phyloP scores from a whole-genome alignment of 2,797 vertebrate genomes.

The Remorina albescens region DNA sequence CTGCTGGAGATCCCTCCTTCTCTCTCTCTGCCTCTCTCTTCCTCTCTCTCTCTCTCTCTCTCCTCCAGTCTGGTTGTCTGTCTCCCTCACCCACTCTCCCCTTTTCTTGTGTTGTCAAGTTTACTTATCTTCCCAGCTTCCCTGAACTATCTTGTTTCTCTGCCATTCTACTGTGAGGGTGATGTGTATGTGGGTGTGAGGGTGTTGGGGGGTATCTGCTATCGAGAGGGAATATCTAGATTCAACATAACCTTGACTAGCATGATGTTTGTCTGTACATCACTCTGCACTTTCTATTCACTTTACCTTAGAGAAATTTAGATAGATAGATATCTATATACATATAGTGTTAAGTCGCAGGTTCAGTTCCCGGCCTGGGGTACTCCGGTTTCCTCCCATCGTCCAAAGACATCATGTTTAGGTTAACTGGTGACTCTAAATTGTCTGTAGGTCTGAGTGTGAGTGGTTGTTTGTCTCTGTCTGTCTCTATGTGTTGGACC shows the following conservation, averaged over 20 bases:
- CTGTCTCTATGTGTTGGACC: too few relatives aligned
- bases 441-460: too few relatives aligned
- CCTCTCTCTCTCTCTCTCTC: constrained; percentile 16
- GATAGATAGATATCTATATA: too few relatives aligned
- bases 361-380: too few relatives aligned
- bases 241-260: constrained; percentile 61
- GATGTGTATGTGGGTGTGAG: constrained; percentile 59
- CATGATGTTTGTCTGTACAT: constrained; percentile 30
- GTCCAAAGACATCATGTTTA: too few relatives aligned
- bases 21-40: constrained; percentile 21
- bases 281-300: constrained; percentile 26
- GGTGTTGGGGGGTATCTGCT: constrained; percentile 49
- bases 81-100: constrained; percentile 35
- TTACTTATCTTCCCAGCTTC: constrained; percentile 65
- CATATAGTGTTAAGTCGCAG: too few relatives aligned
- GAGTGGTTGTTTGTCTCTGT: too few relatives aligned
- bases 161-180: constrained; percentile 58
- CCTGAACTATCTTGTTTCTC: constrained; percentile 69
- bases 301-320: background rate
- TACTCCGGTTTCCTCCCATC: too few relatives aligned
- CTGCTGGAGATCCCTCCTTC: constrained; percentile 58
- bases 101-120: constrained; percentile 61
- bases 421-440: too few relatives aligned
- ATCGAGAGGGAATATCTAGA: constrained; percentile 67
- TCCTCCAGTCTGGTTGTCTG: constrained; percentile 38